Evolutionary conservation across 2,888 invertebrate genomes (phyloP), one percentile per base, ranked within the genome.

Genomic region (Oscheius sp.): DNA sequence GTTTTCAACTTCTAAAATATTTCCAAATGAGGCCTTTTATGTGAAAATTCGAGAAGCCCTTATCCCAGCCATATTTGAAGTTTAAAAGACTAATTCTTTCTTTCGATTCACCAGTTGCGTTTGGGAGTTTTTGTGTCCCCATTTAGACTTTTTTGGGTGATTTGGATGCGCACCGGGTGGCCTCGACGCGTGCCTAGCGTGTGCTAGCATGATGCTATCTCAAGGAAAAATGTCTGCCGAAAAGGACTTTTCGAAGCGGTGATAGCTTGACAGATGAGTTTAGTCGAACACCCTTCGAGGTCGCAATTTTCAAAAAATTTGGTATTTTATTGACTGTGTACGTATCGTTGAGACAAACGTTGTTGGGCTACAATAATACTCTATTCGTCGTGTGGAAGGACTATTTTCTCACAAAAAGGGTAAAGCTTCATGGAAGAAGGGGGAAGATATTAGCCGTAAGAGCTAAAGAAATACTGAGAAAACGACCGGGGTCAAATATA

Each of bases 181-280:
- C 34, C 58, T 39, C 25, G 61, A 15, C 29, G 61, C 42, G 61
- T 45, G 55, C 34, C 55, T 15, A 1, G 15, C 55, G 55, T 34
- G 61, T 61, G 61, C 61, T 29, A 39, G n/a, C 39, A 31, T 45
- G 42, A 29, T 23, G 42, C 42, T 61, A 42, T 42, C 29, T 29
- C 29, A 17, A 42, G 45, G 45, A 61, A 61, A 61, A 61, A 42
- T 42, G 45, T 45, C 45, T 20, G 57, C 61, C 61, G 61, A 61
- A 42, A 61, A 61, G 61, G 61, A 61, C 61, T 61, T 61, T 61
- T 61, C 31, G 61, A 61, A 61, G 45, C 29, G 27, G 42, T 61
- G 61, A 61, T 61, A 61, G 61, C 61, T 52, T 61, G 61, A 61
- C 61, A 45, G 61, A 61, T 61, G 61, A 55, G 48, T 15, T 45